Evolutionary conservation across 2,797 vertebrate species (phyloP).

Genomic region (Ara ararauna): DNA sequence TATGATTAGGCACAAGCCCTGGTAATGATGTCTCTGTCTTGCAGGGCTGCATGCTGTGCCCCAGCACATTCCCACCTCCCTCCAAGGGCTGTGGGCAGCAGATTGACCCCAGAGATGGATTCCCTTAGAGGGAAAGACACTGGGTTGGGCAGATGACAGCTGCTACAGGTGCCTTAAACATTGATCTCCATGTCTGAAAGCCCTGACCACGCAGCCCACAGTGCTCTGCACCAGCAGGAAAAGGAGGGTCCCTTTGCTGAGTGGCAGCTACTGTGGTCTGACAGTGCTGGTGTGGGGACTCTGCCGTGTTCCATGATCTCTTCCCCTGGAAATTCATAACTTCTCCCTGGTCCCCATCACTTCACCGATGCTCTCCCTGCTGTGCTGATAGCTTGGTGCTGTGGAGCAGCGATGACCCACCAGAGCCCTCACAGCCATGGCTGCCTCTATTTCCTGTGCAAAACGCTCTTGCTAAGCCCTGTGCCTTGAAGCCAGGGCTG

Average conservation of each 20-base stretch:
- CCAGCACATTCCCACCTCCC: background rate
- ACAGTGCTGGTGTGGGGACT: background rate
- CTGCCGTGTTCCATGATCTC: background rate
- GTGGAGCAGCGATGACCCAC: accelerated
- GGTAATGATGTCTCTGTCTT: background rate
- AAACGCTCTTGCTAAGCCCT: background rate
- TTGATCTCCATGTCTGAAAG: accelerated
- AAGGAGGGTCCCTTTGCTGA: background rate
- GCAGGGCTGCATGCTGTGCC: background rate
- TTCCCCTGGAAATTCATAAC: background rate
- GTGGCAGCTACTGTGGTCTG: accelerated
- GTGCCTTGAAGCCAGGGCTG: background rate
- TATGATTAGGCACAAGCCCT: background rate
- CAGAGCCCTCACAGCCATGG: accelerated
- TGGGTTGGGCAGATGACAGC: background rate
- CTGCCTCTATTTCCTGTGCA: background rate
- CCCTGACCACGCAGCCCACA: accelerated
- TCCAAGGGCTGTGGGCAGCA: background rate
- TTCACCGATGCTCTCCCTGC: background rate
- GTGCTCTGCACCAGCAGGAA: background rate
- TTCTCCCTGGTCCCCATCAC: background rate
- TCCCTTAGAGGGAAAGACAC: background rate
- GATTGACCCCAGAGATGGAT: accelerated
- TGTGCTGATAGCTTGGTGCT: accelerated
- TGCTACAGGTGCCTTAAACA: background rate